Conservation (phyloP, 1,140 invertebrate genomes). For the Drosophila chauvacae region DNA sequence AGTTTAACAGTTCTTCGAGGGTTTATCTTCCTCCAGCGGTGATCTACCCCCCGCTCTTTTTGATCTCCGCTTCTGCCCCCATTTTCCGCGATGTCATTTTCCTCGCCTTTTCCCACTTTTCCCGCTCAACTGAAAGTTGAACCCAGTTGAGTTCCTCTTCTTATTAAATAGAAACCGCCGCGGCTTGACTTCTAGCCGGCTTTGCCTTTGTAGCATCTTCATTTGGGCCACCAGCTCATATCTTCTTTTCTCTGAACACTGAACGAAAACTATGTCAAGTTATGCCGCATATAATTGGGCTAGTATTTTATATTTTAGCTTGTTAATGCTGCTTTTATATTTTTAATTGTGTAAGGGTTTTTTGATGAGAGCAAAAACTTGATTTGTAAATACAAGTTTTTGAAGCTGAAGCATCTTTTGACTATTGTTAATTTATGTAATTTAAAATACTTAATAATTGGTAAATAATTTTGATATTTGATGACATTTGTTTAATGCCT, state of each 20-base stretch:
- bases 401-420: neutral
- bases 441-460: neutral
- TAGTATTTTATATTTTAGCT: neutral
- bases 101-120: constrained; percentile 23
- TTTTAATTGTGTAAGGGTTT: neutral
- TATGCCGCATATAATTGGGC: neutral
- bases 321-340: neutral
- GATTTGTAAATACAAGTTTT: neutral
- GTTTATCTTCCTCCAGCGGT: constrained; percentile 49
- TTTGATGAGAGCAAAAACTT: neutral
- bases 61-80: constrained; percentile 12
- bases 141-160: constrained; percentile 53
- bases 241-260: constrained; percentile 8
- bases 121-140: constrained; percentile 35
- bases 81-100: neutral
- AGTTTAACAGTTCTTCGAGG: constrained; percentile 77
- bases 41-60: constrained; percentile 18
- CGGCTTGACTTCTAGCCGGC: constrained; percentile 59
- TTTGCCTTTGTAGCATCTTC: constrained; percentile 41
- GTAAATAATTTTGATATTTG: neutral
- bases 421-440: neutral
- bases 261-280: neutral
- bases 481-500: neutral
- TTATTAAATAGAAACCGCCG: constrained; percentile 60
- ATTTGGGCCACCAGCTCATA: constrained; percentile 17